Conservation (phyloP, 1,140 invertebrate genomes). For the Stenopsyche tienmushanensis region DNA sequence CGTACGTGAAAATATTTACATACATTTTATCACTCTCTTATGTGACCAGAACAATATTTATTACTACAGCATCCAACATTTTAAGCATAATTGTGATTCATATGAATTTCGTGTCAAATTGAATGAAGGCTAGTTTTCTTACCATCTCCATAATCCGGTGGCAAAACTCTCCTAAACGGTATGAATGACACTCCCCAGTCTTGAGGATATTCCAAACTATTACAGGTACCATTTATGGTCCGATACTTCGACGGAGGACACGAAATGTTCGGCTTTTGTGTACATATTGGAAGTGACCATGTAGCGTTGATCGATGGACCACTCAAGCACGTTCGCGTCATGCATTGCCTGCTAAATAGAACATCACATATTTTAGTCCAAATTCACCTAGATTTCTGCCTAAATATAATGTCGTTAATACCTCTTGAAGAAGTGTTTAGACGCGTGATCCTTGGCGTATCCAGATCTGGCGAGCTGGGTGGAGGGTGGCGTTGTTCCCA, state of each 20-base stretch:
- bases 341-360: conserved; percentile 19
- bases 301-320: conserved; percentile 54
- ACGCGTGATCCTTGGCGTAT: conserved; percentile 66
- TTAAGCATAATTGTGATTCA: too few relatives aligned
- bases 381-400: too few relatives aligned
- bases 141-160: conserved; percentile 78
- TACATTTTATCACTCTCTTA: too few relatives aligned
- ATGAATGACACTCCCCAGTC: conserved; percentile 72
- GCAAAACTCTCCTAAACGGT: conserved; percentile 69
- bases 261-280: conserved; percentile 28
- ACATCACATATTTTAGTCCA: too few relatives aligned
- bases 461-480: conserved; percentile 62
- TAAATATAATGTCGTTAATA: too few relatives aligned
- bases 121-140: too few relatives aligned
- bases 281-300: conserved; percentile 46
- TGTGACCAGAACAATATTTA: too few relatives aligned
- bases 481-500: conserved; percentile 60
- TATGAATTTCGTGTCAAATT: too few relatives aligned
- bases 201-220: conserved; percentile 67
- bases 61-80: too few relatives aligned
- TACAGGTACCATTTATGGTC: conserved; percentile 76
- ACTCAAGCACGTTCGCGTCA: conserved; percentile 49
- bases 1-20: too few relatives aligned
- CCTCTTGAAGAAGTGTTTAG: conserved; percentile 53
- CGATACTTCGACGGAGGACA: conserved; percentile 60